A percentile compares a stretch with the other conserved stretches of the same genome.
Evolutionary conservation across 2,888 invertebrate genomes (phyloP).

Genomic region (Clivina fossor): DNA sequence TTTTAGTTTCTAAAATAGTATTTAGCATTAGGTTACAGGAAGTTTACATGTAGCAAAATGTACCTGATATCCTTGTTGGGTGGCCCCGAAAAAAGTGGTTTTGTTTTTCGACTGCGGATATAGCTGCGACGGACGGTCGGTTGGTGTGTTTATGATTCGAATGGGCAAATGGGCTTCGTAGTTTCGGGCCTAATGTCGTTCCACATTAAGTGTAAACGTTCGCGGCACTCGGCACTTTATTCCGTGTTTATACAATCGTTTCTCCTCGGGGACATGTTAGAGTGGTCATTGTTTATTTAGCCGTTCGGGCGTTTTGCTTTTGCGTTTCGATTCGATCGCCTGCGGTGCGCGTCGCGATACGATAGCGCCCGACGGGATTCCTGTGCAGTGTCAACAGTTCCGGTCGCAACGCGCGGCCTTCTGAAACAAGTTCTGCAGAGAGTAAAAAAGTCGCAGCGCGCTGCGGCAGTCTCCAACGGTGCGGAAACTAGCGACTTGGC

Average conservation of each 20-base stretch:
- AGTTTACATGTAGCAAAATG: too few relatives aligned
- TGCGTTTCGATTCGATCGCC: too few relatives aligned
- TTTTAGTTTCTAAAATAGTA: too few relatives aligned
- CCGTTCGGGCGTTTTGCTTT: slow-evolving; percentile 35
- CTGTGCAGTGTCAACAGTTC: slow-evolving; percentile 29
- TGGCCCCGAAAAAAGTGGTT: too few relatives aligned
- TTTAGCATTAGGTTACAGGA: too few relatives aligned
- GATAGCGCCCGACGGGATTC: slow-evolving; percentile 30
- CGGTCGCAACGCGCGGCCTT: background rate
- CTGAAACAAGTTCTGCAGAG: background rate
- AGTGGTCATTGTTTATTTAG: slow-evolving; percentile 48
- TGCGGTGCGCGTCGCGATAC: slow-evolving; percentile 24
- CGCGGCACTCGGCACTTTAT: slow-evolving; percentile 32
- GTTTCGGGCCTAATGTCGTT: slow-evolving; percentile 41
- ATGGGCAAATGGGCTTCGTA: too few relatives aligned
- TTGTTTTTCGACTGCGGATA: too few relatives aligned
- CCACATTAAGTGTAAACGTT: slow-evolving; percentile 32
- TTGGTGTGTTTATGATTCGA: too few relatives aligned
- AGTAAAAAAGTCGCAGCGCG: background rate
- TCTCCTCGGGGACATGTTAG: slow-evolving; percentile 47
- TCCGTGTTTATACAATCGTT: slow-evolving; percentile 43
- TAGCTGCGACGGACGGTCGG: too few relatives aligned
- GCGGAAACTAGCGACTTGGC: slow-evolving; percentile 20
- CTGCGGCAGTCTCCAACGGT: background rate
- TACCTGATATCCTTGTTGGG: too few relatives aligned